A percentile compares a stretch with the other conserved stretches of the same genome.
Evolutionary conservation across 2,797 vertebrate genomes (phyloP).

Genomic region (Galaxias olidus): DNA sequence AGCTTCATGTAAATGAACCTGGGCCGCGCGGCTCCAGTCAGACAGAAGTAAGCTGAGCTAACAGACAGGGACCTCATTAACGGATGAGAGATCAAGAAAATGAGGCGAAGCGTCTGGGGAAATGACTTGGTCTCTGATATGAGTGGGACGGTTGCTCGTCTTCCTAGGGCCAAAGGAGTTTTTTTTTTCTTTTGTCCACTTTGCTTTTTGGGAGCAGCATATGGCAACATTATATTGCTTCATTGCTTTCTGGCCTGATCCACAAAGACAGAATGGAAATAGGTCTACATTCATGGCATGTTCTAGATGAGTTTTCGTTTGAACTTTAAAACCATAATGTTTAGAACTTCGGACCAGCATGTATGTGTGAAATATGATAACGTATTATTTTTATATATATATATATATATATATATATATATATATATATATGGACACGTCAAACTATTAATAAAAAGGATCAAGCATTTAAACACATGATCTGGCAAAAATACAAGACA

Average conservation of each 20-base stretch:
- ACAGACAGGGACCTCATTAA: slow-evolving; percentile 27
- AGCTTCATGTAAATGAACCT: neutral
- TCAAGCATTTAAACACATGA: slow-evolving; percentile 12
- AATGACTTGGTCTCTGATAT: slow-evolving; percentile 14
- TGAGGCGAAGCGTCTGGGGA: slow-evolving; percentile 17
- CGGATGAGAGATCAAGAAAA: slow-evolving; percentile 15
- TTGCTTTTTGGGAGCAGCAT: neutral
- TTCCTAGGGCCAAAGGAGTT: neutral
- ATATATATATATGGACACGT: too few relatives aligned
- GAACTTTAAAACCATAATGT: too few relatives aligned
- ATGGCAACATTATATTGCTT: neutral
- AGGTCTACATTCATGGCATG: too few relatives aligned
- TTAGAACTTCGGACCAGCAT: too few relatives aligned
- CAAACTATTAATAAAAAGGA: slow-evolving; percentile 34
- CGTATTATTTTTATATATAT: too few relatives aligned
- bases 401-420: too few relatives aligned
- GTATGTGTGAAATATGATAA: too few relatives aligned
- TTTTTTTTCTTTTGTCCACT: neutral
- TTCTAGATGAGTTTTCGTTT: too few relatives aligned
- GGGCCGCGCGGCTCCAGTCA: slow-evolving; percentile 8
- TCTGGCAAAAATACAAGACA: neutral
- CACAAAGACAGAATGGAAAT: too few relatives aligned
- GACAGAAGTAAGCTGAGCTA: slow-evolving; percentile 20
- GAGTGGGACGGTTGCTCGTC: slow-evolving; percentile 9
- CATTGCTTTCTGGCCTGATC: neutral